A percentile compares a stretch with the other conserved stretches of the same genome.
phyloP scores from a whole-genome alignment of 2,113 vertebrate genomes.

The Coregonus clupeaformis region DNA sequence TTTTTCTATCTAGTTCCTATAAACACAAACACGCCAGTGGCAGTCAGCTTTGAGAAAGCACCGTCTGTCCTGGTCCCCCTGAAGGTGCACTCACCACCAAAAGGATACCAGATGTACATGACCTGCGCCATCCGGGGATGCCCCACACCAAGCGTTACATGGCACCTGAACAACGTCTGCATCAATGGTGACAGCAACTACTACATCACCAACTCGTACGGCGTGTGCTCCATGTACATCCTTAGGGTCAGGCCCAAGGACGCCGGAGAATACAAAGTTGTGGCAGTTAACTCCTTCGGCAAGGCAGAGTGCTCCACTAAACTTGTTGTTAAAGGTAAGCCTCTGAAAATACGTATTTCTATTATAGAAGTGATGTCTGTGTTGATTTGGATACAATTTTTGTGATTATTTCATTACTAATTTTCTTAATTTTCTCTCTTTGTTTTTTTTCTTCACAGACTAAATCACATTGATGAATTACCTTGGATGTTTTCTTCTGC shows the following conservation, averaged over 20 bases:
- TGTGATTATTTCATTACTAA: not conserved
- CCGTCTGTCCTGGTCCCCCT: conserved; percentile 82
- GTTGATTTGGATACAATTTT: not conserved
- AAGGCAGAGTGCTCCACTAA: conserved; percentile 75
- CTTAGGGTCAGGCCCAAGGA: conserved; percentile 71
- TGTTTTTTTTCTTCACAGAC: conserved; percentile 35
- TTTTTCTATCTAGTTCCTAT: conserved; percentile 46
- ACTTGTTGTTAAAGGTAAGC: conserved; percentile 79
- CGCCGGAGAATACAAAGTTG: conserved; percentile 77
- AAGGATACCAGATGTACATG: conserved; percentile 83
- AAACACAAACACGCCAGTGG: conserved; percentile 43
- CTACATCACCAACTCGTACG: conserved; percentile 80
- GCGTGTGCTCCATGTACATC: conserved; percentile 85
- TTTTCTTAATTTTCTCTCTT: conserved; percentile 3
- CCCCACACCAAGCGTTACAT: conserved; percentile 76
- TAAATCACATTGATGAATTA: conserved; percentile 25
- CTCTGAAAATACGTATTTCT: not conserved
- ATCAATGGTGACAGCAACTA: conserved; percentile 73
- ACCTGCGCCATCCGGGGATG: conserved; percentile 82
- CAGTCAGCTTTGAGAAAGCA: conserved; percentile 68
- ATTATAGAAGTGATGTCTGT: not conserved
- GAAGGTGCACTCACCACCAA: conserved; percentile 80
- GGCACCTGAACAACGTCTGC: conserved; percentile 80
- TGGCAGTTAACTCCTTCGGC: conserved; percentile 80
- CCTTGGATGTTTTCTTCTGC: conserved; percentile 5